Evolutionary conservation across 35 echinoderm and acorn worm genomes (phyloP), one percentile per base, ranked within the genome.

Genomic region (Lytechinus variegatus): DNA sequence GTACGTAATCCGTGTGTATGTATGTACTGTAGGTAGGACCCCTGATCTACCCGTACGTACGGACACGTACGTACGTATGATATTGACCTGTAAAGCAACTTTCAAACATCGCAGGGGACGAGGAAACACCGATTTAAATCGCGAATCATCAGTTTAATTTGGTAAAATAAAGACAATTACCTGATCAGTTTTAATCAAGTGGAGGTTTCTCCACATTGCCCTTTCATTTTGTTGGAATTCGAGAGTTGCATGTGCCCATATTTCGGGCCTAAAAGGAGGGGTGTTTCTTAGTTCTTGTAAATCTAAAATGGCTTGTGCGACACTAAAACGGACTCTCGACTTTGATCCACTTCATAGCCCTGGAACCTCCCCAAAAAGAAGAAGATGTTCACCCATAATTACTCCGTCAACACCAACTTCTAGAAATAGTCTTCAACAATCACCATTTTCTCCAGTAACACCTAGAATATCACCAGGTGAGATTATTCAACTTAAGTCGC

Each of bases 261-360:
- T 79, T 79, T 24, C 24, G 66, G 66, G 66, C 66, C n/a, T 79
- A 79, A n/a, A 79, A 79, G 66, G 16, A 24, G 66, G 3, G 14
- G 16, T 79, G 16, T 79, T 24, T 79, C 21, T 79, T 21, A 19
- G n/a, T 24, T 79, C 10, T 44, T 90, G 28, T 90, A 54, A 33
- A 33, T 1, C 9, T 27, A 99, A 95, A 98, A 99, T 99, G 98
- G 98, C 98, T 91, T 99, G 98, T 96, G 98, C 98, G 79, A 99
- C 98, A 95, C 95, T 99, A 94, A 99, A 99, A 99, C 96, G 97
- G 94, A 97, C 96, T 79, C 95, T 99, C 71, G 97, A 99, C 98
- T 99, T 99, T 94, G 98, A 99, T 96, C 97, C 98, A 86, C 93
- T 99, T 93, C 98, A 99, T 92, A 99, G 97, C 87, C 98, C 98